Evolutionary conservation across 2,888 invertebrate species (phyloP), one percentile per base, ranked within the genome.

Genomic region (Himalopsyche kuldschensis): DNA sequence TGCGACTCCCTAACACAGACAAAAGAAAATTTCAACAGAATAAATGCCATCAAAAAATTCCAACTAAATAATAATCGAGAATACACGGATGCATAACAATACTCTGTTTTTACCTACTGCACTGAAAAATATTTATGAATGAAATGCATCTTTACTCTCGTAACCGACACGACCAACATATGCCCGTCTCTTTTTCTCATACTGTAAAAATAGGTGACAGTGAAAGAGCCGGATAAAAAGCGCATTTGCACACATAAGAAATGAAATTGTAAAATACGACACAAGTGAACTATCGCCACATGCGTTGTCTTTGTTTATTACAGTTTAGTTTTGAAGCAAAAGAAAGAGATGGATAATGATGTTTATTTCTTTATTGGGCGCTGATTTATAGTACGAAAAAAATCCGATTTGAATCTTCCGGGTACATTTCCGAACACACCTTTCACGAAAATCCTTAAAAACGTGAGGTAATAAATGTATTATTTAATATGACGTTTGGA

Each of bases 71-170:
- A 78, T 32, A 32, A 32, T 32, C 75, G 32, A 55, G 55, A 4
- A 55, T 55, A 55, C 20, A 24, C 20, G 20, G 24, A 55, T 55
- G 55, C 55, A 55, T 55, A 55, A 55, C 55, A 55, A 55, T 55
- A 20, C 24, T 20, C 55, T 55, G 24, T 55, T 55, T 55, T 55
- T 55, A 55, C 55, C 55, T 55, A 55, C 55, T 55, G 55, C 55
- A 55, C 55, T 55, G 24, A 78, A 75, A 83, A 55, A 55, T 55
- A 79, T 85, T 85, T 81, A 85, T 85, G 85, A 85, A 85, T 85
- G 85, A 85, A 85, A 85, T 78, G 81, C 83, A 79, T 77, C 79
- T 63, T 55, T 82, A 69, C 27, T 63, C 78, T 78, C 78, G 32
- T 69, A 46, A 8, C 3, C 20, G 55, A 55, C 20, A 55, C 20